Conservation (phyloP, 2,797 vertebrate species). For the Periparus ater region DNA sequence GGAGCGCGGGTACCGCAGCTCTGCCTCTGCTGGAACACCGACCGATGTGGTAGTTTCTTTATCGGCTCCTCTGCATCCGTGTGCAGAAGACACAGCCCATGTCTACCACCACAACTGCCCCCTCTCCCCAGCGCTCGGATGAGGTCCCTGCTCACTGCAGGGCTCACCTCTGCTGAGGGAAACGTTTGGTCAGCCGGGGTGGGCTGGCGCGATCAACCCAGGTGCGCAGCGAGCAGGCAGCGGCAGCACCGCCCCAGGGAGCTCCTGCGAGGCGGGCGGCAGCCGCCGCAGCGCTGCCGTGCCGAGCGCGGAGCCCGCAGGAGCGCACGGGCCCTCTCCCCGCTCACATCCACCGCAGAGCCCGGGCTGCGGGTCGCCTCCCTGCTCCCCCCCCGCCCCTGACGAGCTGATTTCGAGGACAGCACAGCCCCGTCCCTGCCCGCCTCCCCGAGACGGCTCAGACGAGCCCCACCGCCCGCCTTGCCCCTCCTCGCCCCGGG, state of each 20-base stretch:
- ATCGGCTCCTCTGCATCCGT: background rate
- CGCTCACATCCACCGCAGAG: background rate
- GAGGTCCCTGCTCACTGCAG: background rate
- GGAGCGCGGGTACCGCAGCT: background rate
- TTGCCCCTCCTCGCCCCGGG: background rate
- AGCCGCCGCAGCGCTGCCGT: background rate
- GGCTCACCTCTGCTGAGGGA: background rate
- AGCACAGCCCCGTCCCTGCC: background rate
- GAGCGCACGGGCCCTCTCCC: background rate
- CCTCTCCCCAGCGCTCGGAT: background rate
- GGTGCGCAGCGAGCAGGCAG: background rate
- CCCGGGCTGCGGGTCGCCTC: background rate
- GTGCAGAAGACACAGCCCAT: background rate
- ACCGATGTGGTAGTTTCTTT: background rate
- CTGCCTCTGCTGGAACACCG: background rate
- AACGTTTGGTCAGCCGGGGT: accelerated
- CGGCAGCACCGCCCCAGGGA: background rate
- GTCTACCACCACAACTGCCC: background rate
- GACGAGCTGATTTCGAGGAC: background rate
- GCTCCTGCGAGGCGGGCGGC: background rate
- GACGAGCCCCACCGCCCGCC: background rate
- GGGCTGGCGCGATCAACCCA: background rate
- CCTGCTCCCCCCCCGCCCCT: background rate
- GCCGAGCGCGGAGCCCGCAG: background rate
- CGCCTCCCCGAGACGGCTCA: background rate